A percentile compares a stretch with the other conserved stretches of the same genome.
Conservation (phyloP, 1,140 invertebrate genomes). For the Papilio helenus region DNA sequence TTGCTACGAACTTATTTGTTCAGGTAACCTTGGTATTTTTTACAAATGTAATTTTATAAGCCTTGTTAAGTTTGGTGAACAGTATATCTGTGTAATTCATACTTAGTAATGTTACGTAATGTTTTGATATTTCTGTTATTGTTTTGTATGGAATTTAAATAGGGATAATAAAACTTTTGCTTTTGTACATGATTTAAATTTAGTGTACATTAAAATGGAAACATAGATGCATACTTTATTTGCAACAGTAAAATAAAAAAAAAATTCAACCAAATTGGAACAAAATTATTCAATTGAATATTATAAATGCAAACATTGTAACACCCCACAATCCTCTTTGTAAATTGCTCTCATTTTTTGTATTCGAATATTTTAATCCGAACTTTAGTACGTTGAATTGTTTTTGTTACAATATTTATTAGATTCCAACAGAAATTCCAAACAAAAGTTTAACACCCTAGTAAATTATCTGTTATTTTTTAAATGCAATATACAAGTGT, state of each 20-base stretch:
- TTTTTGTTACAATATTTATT: background rate
- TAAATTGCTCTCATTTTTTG: slow-evolving; percentile 15
- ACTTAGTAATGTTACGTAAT: background rate
- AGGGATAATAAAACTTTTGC: background rate
- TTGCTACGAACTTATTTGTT: background rate
- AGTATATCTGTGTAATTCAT: too few species aligned
- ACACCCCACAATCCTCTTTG: background rate
- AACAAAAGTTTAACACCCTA: too few species aligned
- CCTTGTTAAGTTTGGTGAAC: too few species aligned
- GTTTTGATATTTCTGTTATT: background rate
- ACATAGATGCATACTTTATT: background rate
- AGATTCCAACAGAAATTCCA: too few species aligned
- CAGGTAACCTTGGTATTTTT: background rate
- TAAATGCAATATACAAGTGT: background rate
- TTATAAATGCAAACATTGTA: background rate
- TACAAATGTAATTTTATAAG: background rate
- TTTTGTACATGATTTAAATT: background rate
- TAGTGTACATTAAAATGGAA: background rate
- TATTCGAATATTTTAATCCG: background rate
- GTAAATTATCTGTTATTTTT: too few species aligned
- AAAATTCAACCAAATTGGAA: background rate
- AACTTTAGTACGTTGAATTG: background rate
- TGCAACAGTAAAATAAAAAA: background rate
- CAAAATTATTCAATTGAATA: slow-evolving; percentile 16
- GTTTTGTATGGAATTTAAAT: background rate